These are phyloP conservation scores for Sinosuthora webbiana DNA, from an alignment of 2,113 vertebrate genomes.

Conservation along the genomic window DNA sequence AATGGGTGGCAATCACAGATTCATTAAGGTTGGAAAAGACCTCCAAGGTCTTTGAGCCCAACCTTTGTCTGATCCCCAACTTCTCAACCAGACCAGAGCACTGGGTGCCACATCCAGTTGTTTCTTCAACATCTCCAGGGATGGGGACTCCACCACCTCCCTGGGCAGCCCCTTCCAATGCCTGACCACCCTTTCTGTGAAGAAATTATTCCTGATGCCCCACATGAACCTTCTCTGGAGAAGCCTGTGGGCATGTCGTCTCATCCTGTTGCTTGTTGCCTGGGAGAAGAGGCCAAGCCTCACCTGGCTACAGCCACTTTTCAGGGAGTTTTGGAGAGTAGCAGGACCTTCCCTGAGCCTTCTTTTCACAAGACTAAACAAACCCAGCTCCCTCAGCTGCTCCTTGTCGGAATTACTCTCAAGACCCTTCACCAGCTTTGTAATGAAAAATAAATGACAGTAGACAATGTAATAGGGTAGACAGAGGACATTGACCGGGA, in stretches of 20 bases:
- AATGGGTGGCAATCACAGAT: background rate
- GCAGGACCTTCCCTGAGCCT: background rate
- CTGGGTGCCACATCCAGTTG: fast-evolving
- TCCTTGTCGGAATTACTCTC: background rate
- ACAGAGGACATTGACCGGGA: background rate
- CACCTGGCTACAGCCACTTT: background rate
- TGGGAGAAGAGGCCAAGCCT: background rate
- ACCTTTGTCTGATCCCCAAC: background rate
- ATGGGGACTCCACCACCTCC: background rate
- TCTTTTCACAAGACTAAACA: background rate
- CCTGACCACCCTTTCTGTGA: background rate
- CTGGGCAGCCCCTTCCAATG: background rate
- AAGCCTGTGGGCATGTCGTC: background rate
- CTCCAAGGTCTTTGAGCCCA: background rate
- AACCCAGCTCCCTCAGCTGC: background rate
- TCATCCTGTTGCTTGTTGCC: background rate
- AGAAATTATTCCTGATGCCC: background rate
- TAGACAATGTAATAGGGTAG: background rate
- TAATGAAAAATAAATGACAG: background rate
- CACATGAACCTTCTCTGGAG: background rate
- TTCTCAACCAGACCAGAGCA: background rate
- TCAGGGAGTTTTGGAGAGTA: background rate
- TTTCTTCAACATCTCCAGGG: background rate
- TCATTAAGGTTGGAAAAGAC: background rate
- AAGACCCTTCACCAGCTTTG: background rate